Conservation (phyloP, 2,888 invertebrate genomes). For the Sericinus montela region DNA sequence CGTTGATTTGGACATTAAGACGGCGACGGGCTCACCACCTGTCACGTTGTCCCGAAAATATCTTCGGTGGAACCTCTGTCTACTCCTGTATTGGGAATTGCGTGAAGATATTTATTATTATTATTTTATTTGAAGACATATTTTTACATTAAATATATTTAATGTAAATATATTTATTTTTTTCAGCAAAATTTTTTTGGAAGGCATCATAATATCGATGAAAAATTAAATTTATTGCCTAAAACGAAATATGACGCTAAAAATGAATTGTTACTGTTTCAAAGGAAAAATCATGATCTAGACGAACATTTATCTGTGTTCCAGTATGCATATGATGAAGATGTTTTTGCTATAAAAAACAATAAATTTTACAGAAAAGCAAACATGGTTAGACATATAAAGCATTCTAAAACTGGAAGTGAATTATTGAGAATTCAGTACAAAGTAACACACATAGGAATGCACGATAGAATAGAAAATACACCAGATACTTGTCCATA, state of each 20-base stretch:
- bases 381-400: conserved; percentile 5
- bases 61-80: no score
- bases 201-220: not conserved
- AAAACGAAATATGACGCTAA: not conserved
- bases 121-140: no score
- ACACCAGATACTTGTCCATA: not conserved
- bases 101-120: no score
- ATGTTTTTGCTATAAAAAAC: not conserved
- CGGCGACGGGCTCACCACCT: no score
- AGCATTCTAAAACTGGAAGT: not conserved
- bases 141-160: no score
- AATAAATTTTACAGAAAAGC: conserved; percentile 5
- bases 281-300: not conserved
- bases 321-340: not conserved
- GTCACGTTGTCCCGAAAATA: no score
- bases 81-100: no score
- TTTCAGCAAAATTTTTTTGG: conserved; percentile 5
- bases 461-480: not conserved
- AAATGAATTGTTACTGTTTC: not conserved
- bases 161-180: not conserved
- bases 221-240: not conserved
- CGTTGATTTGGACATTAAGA: no score
- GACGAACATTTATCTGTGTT: not conserved
- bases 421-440: not conserved
- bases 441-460: not conserved